Base-by-base conservation (phyloP, 2,113 vertebrate species). In the Phocoena phocoena region DNA sequence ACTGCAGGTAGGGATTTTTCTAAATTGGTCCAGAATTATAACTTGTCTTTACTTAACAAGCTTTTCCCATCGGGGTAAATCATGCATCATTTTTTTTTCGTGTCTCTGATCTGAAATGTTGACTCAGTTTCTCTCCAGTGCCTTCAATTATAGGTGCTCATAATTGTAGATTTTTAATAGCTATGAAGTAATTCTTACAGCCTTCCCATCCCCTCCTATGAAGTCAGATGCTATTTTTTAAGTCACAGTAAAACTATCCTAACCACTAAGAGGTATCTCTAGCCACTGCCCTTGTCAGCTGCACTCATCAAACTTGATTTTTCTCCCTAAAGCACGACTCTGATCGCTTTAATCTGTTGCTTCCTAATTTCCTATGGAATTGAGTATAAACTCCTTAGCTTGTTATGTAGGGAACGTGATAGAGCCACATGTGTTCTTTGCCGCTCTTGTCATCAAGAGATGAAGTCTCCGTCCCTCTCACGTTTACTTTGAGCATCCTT, bases 1-100 rank as follows among this genome's bases (percentile, higher is more conserved):
- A 93, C 85, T 79, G 8, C 65, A 96, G 74, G 81, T 82, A 93
- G 79, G 23, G 68, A 60, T 91, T 96, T 93, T 90, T 47, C 83
- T 93, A 41, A 79, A 8, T 87, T 71, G 28, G 2, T 83, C 28
- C 63, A 60, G 36, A 96, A 70, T 38, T 33, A 25, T 74, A 90
- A 36, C 25, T 84, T 79, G 44, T 1, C 81, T 90, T 90, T 63
- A 47, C 41, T 71, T 58, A 95, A 58, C 60, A 38, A 77, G 50
- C 8, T 38, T 94, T 90, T 77, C 53, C 18, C 12, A 74, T 80
- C 65, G 86, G 31, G 28, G n/a, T 79, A 71, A 91, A 41, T 83
- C 92, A 60, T 25, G 26, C n/a, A n/a, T 47, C 20, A 8, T 85
- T 44, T 95, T 58, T 41, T 41, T 31, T 55, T 55, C 6, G 55